These are phyloP conservation scores for Volucella inflata DNA, from an alignment of 2,888 invertebrate genomes.

Conservation along the genomic window DNA sequence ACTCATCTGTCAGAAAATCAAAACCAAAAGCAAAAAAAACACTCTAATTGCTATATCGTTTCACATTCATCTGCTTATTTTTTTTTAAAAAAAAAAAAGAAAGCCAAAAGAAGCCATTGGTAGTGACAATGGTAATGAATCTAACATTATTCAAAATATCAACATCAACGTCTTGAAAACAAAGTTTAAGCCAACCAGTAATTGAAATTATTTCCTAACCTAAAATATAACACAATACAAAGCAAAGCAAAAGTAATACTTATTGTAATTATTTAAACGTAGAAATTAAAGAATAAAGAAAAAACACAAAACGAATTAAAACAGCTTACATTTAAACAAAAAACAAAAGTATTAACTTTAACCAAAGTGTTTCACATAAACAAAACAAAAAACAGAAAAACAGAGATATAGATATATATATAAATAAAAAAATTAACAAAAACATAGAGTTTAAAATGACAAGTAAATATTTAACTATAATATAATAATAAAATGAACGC, in stretches of 20 bases:
- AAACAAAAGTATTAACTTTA: slow-evolving; percentile 65
- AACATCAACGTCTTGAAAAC: slow-evolving; percentile 44
- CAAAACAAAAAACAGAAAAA: slow-evolving; percentile 56
- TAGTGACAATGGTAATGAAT: slow-evolving; percentile 16
- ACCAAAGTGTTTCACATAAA: slow-evolving; percentile 76
- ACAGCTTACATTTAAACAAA: slow-evolving; percentile 54
- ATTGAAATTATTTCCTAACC: slow-evolving; percentile 60
- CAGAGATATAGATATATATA: slow-evolving; percentile 51
- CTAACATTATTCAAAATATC: slow-evolving; percentile 39
- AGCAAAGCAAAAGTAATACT: slow-evolving; percentile 7
- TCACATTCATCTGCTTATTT: slow-evolving; percentile 70
- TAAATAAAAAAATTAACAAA: slow-evolving; percentile 18
- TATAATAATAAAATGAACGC: slow-evolving; percentile 72
- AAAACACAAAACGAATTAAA: slow-evolving; percentile 56
- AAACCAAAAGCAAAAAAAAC: background rate
- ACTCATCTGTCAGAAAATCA: slow-evolving; percentile 8
- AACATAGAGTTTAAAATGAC: slow-evolving; percentile 11
- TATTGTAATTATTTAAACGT: slow-evolving; percentile 51
- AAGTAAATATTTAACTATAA: slow-evolving; percentile 64
- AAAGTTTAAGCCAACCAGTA: slow-evolving; percentile 13
- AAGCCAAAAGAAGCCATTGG: background rate
- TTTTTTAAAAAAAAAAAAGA: slow-evolving; percentile 17
- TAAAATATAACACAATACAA: no score
- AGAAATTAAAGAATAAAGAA: slow-evolving; percentile 43
- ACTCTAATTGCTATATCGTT: slow-evolving; percentile 33